phyloP scores from a whole-genome alignment of 2,888 invertebrate species.

The Rotaria sp. region DNA sequence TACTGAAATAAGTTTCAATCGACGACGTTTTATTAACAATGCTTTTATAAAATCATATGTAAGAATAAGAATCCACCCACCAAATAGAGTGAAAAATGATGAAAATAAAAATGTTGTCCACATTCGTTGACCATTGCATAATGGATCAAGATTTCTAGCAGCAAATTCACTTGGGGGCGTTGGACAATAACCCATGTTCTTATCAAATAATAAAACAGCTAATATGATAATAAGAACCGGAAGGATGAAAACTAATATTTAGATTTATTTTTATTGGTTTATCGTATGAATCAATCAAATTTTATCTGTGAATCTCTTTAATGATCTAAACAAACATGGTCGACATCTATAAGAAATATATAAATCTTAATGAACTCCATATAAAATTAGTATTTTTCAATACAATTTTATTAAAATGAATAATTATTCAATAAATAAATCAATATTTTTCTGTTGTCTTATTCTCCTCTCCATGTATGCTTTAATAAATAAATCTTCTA shows the following conservation, averaged over 20 bases:
- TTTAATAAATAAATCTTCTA: neutral
- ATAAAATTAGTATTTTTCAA: neutral
- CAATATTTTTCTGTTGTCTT: neutral
- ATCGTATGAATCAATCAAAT: neutral
- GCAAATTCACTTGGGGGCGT: conserved; percentile 15
- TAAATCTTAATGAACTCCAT: neutral
- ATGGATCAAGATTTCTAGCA: conserved; percentile 36
- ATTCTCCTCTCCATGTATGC: neutral
- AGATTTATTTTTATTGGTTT: neutral
- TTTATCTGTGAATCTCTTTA: neutral
- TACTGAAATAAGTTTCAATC: neutral
- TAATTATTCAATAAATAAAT: neutral
- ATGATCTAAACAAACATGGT: neutral
- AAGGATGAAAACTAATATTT: neutral
- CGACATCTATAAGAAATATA: neutral
- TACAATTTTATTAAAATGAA: neutral
- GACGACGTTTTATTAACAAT: neutral
- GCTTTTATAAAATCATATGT: conserved; percentile 14
- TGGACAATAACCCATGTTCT: neutral
- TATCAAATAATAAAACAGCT: neutral
- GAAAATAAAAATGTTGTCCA: conserved; percentile 40
- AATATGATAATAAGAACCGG: neutral
- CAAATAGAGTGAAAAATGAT: conserved; percentile 32
- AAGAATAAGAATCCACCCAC: conserved; percentile 34
- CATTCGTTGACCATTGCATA: conserved; percentile 35